Percentiles rank a stretch among this genome's conserved stretches.
These are phyloP conservation scores for Petrocephalus zakoni DNA, from an alignment of 2,113 vertebrate genomes.

Conservation along the genomic window DNA sequence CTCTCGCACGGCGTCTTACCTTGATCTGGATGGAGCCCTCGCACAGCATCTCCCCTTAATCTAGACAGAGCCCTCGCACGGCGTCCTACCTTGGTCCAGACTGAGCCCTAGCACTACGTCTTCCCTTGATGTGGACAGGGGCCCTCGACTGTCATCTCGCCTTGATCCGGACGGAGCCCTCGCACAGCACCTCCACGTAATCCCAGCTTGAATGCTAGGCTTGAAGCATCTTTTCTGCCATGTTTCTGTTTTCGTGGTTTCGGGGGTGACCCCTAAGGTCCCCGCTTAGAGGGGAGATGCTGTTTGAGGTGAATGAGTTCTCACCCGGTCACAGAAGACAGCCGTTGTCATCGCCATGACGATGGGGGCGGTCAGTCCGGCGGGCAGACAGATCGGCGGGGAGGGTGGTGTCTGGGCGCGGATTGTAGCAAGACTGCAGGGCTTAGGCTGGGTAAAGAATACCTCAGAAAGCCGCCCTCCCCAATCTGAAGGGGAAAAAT, in stretches of 20 bases:
- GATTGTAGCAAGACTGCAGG: not conserved
- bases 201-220: not conserved
- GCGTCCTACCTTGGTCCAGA: too few relatives aligned
- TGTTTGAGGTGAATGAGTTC: not conserved
- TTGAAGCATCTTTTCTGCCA: not conserved
- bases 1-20: not conserved
- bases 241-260: not conserved
- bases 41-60: not conserved
- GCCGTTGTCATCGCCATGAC: not conserved
- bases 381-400: not conserved
- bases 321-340: not conserved
- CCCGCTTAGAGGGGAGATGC: not conserved
- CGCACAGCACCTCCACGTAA: not conserved
- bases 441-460: conserved; percentile 58
- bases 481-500: conserved; percentile 42
- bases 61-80: too few relatives aligned
- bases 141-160: too few relatives aligned
- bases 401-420: not conserved
- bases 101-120: not conserved
- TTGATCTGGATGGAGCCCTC: not conserved
- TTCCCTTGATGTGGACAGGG: not conserved
- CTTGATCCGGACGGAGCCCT: too few relatives aligned
- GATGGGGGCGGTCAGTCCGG: not conserved
- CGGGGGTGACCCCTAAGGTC: not conserved
- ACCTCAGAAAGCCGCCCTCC: conserved; percentile 59